Evolutionary conservation across 2,797 vertebrate genomes (phyloP).

Genomic region (Capromys pilorides): DNA sequence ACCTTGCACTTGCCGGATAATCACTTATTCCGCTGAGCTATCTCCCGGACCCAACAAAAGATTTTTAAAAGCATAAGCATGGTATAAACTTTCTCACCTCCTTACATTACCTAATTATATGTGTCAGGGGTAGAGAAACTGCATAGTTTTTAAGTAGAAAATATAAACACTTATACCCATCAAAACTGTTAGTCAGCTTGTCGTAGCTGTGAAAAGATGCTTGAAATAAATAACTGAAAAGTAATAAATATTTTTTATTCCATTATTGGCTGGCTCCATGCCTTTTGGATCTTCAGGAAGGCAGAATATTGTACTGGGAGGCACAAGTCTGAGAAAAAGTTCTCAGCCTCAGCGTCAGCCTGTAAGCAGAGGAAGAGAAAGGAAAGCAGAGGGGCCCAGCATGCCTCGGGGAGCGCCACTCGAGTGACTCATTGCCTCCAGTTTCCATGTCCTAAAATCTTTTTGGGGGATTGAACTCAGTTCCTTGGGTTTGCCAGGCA

Average conservation of each 20-base stretch:
- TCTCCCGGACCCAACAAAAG: too few relatives aligned
- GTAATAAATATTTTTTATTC: neutral
- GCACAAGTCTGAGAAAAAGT: neutral
- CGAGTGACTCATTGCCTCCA: neutral
- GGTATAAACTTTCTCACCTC: neutral
- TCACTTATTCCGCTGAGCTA: too few relatives aligned
- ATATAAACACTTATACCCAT: neutral
- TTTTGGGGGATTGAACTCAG: too few relatives aligned
- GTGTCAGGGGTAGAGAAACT: neutral
- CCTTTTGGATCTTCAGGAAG: neutral
- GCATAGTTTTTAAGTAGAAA: neutral
- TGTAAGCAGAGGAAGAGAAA: neutral
- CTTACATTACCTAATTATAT: neutral
- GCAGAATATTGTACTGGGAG: neutral
- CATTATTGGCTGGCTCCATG: neutral
- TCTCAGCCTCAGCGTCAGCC: neutral
- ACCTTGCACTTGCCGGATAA: too few relatives aligned
- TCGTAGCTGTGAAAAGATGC: neutral
- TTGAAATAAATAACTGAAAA: neutral
- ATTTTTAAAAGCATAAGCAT: neutral
- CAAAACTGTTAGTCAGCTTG: neutral
- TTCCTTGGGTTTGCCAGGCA: too few relatives aligned
- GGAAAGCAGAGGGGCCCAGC: neutral
- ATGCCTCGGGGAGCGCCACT: accelerated
- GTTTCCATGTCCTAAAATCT: neutral